Percentiles rank a stretch among this genome's conserved stretches.
phyloP scores from a whole-genome alignment of 2,113 vertebrate species.

The Oryzias javanicus region DNA sequence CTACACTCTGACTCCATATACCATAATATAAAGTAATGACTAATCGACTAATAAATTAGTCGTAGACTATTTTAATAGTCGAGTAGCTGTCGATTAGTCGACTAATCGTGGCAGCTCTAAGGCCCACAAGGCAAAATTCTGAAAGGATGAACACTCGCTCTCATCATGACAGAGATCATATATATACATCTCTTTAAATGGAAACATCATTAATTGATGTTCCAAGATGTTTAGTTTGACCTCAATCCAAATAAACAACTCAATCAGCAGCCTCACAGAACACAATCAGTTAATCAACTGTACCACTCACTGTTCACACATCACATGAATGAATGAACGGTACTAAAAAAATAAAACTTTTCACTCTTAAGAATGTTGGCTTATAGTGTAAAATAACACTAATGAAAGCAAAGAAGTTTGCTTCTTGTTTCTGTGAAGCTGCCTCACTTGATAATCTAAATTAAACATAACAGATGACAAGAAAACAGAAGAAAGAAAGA shows the following conservation, averaged over 20 bases:
- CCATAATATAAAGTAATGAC: neutral
- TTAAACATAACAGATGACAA: constrained; percentile 49
- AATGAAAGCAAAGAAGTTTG: neutral
- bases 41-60: too few species aligned
- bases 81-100: too few species aligned
- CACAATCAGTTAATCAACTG: neutral
- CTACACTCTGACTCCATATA: too few species aligned
- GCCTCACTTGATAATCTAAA: constrained; percentile 45
- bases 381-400: neutral
- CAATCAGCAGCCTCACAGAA: constrained; percentile 66
- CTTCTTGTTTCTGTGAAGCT: constrained; percentile 60
- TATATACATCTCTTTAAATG: constrained; percentile 40
- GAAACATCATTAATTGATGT: constrained; percentile 44
- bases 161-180: constrained; percentile 32
- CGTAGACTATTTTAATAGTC: too few species aligned
- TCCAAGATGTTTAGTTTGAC: constrained; percentile 59
- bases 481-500: constrained; percentile 39
- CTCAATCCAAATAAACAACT: constrained; percentile 40
- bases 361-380: neutral
- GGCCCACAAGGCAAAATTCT: constrained; percentile 54
- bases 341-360: neutral
- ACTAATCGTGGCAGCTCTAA: too few species aligned
- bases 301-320: neutral
- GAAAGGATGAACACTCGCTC: constrained; percentile 23
- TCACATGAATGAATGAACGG: too few species aligned